Conservation (phyloP, 1,140 invertebrate genomes). For the Diabrotica undecimpunctata region DNA sequence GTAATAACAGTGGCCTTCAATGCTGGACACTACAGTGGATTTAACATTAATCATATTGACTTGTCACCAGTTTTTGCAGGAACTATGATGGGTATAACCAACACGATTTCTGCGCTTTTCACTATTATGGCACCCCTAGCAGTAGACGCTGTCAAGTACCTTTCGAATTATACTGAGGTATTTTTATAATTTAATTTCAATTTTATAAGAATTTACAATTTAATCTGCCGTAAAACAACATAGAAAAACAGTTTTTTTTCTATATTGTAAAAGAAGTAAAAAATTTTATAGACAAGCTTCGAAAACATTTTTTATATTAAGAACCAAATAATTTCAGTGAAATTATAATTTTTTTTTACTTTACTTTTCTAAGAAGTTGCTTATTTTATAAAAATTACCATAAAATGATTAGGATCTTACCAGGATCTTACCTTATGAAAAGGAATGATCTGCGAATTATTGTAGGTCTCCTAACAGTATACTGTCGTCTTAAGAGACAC, state of each 20-base stretch:
- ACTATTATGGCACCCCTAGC: slow-evolving; percentile 47
- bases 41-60: slow-evolving; percentile 63
- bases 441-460: no score
- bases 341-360: background rate
- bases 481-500: no score
- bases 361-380: no score
- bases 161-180: slow-evolving; percentile 17
- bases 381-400: no score
- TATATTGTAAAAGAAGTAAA: no score
- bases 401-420: no score
- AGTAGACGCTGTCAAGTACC: slow-evolving; percentile 26
- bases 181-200: background rate
- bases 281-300: no score
- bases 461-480: no score
- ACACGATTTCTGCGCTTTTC: slow-evolving; percentile 61
- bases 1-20: slow-evolving; percentile 68
- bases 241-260: background rate
- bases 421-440: no score
- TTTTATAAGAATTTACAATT: background rate
- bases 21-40: slow-evolving; percentile 69
- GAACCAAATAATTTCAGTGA: background rate
- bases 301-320: background rate
- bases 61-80: slow-evolving; percentile 67
- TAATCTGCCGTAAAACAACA: background rate
- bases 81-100: slow-evolving; percentile 71